Percentiles rank a stretch among this genome's conserved stretches.
These are phyloP conservation scores for Cyrtodaria siliqua DNA, from an alignment of 2,888 invertebrate genomes.

Conservation along the genomic window DNA sequence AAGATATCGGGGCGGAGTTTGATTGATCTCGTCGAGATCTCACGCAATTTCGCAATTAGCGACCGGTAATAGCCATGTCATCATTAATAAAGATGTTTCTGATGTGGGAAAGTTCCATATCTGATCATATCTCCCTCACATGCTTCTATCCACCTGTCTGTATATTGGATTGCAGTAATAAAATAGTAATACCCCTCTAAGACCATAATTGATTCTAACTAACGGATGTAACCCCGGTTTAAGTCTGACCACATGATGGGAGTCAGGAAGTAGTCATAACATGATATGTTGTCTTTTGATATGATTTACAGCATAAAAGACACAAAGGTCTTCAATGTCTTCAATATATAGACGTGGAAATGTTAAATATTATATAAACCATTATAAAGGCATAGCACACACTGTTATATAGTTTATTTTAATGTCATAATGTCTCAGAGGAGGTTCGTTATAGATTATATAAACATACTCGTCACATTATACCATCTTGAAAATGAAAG, in stretches of 20 bases:
- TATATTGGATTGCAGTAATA: slow-evolving; percentile 41
- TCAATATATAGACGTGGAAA: too few relatives aligned
- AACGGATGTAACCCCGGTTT: slow-evolving; percentile 22
- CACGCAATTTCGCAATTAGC: slow-evolving; percentile 53
- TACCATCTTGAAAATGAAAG: neutral
- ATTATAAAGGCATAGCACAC: neutral
- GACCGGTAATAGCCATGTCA: slow-evolving; percentile 3
- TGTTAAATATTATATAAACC: slow-evolving; percentile 5
- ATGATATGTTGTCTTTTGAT: neutral
- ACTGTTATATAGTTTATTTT: slow-evolving; percentile 19
- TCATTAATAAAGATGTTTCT: neutral
- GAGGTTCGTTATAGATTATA: slow-evolving; percentile 15
- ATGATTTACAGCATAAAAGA: too few relatives aligned
- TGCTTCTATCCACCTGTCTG: slow-evolving; percentile 46
- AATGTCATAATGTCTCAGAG: neutral
- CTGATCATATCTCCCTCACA: slow-evolving; percentile 8
- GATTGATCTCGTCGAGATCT: slow-evolving; percentile 28
- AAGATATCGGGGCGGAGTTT: slow-evolving; percentile 31
- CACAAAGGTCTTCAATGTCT: too few relatives aligned
- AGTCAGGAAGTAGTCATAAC: slow-evolving; percentile 7
- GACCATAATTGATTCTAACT: slow-evolving; percentile 24
- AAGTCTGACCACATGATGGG: slow-evolving; percentile 14
- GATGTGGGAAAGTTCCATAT: slow-evolving; percentile 15
- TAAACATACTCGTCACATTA: slow-evolving; percentile 16
- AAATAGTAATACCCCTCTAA: slow-evolving; percentile 27